Evolutionary conservation across 2,113 vertebrate genomes (phyloP).

Genomic region (Rutilus rutilus): DNA sequence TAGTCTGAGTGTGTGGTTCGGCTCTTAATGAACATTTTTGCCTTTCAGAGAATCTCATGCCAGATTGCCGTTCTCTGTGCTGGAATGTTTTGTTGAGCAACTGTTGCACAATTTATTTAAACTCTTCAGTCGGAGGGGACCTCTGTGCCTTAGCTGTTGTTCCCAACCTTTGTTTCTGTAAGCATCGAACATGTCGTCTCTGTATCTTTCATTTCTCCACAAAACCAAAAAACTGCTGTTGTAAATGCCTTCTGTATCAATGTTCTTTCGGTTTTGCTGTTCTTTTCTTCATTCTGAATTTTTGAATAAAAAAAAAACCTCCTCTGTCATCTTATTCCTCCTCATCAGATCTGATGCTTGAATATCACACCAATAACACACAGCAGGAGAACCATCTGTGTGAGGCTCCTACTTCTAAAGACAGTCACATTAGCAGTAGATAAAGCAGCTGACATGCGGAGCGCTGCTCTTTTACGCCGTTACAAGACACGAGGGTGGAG

Average conservation of each 20-base stretch:
- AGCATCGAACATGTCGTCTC: conserved; percentile 60
- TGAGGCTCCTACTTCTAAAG: background rate
- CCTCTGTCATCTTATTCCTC: conserved; percentile 56
- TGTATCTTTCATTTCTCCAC: conserved; percentile 44
- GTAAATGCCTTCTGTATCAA: conserved; percentile 59
- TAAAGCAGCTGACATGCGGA: background rate
- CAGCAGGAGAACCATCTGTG: background rate
- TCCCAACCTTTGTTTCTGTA: conserved; percentile 82
- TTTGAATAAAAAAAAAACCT: conserved; percentile 53
- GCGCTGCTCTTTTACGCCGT: background rate
- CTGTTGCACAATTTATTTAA: conserved; percentile 87
- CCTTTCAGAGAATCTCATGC: conserved; percentile 79
- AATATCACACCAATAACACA: background rate
- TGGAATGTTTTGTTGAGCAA: conserved; percentile 90
- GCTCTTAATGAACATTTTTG: conserved; percentile 64
- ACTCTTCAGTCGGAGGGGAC: conserved; percentile 78
- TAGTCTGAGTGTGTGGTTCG: conserved; percentile 45
- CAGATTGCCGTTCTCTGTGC: conserved; percentile 85
- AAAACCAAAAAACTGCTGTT: conserved; percentile 59
- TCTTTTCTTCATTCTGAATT: conserved; percentile 42
- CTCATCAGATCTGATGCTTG: conserved; percentile 5
- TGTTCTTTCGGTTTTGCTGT: conserved; percentile 36
- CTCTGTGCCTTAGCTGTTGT: conserved; percentile 96
- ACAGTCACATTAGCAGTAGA: conserved; percentile 7
- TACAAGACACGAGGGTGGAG: background rate